A percentile compares a stretch with the other conserved stretches of the same genome.
Conservation (phyloP, 2,113 vertebrate genomes). For the Bufo bufo region DNA sequence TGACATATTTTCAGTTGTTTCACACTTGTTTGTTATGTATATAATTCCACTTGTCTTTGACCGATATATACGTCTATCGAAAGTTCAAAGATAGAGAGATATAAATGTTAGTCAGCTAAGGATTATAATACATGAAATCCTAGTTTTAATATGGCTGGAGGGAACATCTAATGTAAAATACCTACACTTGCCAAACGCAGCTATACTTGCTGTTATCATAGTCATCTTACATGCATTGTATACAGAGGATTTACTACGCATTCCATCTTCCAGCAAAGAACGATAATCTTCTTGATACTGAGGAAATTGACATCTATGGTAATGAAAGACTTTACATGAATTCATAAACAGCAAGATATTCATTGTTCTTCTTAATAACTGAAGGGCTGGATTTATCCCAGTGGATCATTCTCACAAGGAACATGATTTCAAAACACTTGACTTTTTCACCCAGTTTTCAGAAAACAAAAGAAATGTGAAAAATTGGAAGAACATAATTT, state of each 20-base stretch:
- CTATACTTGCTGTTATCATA: background rate
- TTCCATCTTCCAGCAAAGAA: background rate
- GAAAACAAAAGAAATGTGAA: background rate
- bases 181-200: too few relatives aligned
- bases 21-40: too few relatives aligned
- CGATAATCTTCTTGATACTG: background rate
- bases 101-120: background rate
- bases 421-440: slow-evolving; percentile 8
- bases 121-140: background rate
- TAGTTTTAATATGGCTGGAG: background rate
- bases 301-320: slow-evolving; percentile 24
- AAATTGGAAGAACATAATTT: background rate
- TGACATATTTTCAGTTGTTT: too few relatives aligned
- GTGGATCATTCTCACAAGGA: background rate
- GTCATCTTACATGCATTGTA: background rate
- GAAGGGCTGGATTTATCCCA: background rate
- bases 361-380: slow-evolving; percentile 20
- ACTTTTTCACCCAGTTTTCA: slow-evolving; percentile 14
- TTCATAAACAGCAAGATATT: background rate
- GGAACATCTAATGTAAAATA: background rate
- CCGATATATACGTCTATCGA: background rate
- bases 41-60: too few relatives aligned
- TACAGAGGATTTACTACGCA: background rate
- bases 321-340: slow-evolving; percentile 12
- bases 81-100: background rate